Base-by-base conservation (phyloP, 2,113 vertebrate species). In the Sylvicapra grimmia region DNA sequence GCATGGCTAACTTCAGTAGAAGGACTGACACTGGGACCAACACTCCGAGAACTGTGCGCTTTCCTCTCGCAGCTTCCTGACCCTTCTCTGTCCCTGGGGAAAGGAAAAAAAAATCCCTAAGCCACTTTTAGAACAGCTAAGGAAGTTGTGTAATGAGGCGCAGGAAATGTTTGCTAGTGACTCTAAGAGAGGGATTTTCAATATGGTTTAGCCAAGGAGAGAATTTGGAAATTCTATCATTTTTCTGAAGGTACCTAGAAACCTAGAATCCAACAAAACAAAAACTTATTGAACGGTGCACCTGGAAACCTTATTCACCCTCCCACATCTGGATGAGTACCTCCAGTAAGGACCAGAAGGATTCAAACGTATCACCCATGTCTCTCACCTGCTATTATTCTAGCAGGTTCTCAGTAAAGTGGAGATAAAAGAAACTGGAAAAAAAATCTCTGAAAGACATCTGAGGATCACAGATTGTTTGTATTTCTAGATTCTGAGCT, bases 101-200 rank as follows among this genome's bases (percentile, higher is more conserved):
- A 12, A 18, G 36, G n/a, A 47, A 89, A 18, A 51, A 49, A 75
- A 92, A 94, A 79, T 94, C 97, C 93, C 51, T 33, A 72, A 54
- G 87, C 95, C 44, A 59, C 82, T 97, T 96, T 97, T 97, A 97
- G 96, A 97, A 97, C 89, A 94, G 91, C 72, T 53, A 51, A 91
- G 90, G 96, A 97, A 98, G 89, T 97, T 94, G 93, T 94, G 75
- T 93, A 91, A 94, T 8, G 77, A 96, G 47, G 88, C 1, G 16
- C 88, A 97, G 90, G 96, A 97, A 96, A 94, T 27, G 6, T 80
- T 93, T 31, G 4, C 88, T 90, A n/a, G 61, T 65, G 61, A 77
- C 51, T 92, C 11, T 68, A 75, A 83, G 90, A 77, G 96, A 93
- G 85, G 93, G 51, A 59, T 95, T 97, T 97, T 96, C 89, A 94